A percentile compares a stretch with the other conserved stretches of the same genome.
These are phyloP conservation scores for Eulacestoma nigropectus DNA, from an alignment of 2,113 vertebrate species.

Conservation along the genomic window DNA sequence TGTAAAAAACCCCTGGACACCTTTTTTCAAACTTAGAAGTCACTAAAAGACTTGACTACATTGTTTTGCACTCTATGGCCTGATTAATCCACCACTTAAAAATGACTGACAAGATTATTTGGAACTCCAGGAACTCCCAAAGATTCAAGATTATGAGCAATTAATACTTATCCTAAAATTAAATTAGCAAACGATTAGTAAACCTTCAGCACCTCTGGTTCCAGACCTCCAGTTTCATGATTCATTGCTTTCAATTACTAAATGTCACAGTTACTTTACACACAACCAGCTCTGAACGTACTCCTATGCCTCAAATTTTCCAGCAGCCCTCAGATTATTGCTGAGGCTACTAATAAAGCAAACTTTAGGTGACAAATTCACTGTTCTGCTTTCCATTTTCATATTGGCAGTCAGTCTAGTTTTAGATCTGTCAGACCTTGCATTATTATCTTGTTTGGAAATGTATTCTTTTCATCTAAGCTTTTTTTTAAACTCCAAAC, in stretches of 20 bases:
- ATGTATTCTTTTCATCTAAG: neutral
- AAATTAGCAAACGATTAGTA: neutral
- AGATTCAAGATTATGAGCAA: neutral
- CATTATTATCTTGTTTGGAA: neutral
- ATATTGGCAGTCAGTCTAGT: neutral
- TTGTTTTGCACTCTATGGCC: rapidly evolving
- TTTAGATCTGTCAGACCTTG: neutral
- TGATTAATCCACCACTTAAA: neutral
- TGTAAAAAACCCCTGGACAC: neutral
- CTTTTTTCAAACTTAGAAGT: neutral
- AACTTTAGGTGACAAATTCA: neutral
- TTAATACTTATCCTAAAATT: neutral
- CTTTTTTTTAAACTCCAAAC: neutral
- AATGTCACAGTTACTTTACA: neutral
- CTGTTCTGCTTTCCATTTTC: neutral
- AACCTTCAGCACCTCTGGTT: neutral
- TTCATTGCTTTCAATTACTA: slow-evolving; percentile 41
- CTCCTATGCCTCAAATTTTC: neutral
- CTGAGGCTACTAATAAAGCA: neutral
- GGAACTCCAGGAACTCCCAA: neutral
- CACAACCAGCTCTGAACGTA: neutral
- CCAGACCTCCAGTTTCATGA: neutral
- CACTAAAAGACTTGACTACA: neutral
- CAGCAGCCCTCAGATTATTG: neutral
- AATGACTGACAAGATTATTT: neutral